phyloP scores from a whole-genome alignment of 2,888 invertebrate genomes.

The Polyploca ridens region DNA sequence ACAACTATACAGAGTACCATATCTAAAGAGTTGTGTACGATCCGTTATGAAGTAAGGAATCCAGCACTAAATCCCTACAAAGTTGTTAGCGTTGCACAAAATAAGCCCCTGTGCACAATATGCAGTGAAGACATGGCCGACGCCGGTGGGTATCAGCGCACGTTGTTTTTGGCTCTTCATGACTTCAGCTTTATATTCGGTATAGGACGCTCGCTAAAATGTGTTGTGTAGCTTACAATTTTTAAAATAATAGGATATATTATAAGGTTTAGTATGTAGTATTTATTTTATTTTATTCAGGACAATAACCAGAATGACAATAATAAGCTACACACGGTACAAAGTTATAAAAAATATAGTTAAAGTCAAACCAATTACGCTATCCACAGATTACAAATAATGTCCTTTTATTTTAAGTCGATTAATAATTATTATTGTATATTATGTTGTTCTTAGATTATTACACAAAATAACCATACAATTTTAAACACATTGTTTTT shows the following conservation, averaged over 20 bases:
- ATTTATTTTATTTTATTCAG: too few species aligned
- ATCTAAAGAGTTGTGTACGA: background rate
- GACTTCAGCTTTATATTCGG: conserved; percentile 1
- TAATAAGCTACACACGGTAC: too few species aligned
- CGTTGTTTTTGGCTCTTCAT: conserved; percentile 7
- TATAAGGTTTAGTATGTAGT: too few species aligned
- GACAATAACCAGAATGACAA: too few species aligned
- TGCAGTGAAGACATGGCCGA: conserved; percentile 8
- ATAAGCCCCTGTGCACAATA: conserved; percentile 1
- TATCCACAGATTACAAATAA: too few species aligned
- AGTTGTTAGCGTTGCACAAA: conserved; percentile 4
- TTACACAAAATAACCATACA: too few species aligned
- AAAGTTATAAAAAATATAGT: too few species aligned
- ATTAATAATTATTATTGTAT: too few species aligned
- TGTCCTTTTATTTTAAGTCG: too few species aligned
- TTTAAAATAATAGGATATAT: background rate
- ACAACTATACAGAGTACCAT: background rate
- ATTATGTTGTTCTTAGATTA: too few species aligned
- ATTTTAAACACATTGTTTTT: too few species aligned
- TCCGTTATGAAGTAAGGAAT: conserved; percentile 3
- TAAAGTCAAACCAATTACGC: too few species aligned
- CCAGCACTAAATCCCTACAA: conserved; percentile 4
- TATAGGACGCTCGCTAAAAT: background rate
- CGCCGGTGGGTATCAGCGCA: background rate
- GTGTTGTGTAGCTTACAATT: background rate